A percentile compares a stretch with the other conserved stretches of the same genome.
These are phyloP conservation scores for Melanotaenia boesemani DNA, from an alignment of 2,797 vertebrate genomes.

Conservation along the genomic window DNA sequence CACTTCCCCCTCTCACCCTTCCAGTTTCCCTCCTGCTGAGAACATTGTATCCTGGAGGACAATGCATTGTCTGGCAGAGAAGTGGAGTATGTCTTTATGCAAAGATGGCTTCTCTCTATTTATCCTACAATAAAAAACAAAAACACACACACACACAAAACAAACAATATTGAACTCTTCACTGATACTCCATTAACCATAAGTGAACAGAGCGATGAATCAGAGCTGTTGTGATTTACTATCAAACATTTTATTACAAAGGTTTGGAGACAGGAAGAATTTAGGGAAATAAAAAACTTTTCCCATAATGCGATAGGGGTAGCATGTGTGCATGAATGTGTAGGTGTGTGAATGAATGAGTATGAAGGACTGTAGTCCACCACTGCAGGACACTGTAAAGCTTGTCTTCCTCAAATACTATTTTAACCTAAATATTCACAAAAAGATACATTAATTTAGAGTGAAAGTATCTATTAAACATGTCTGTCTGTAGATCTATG, in stretches of 20 bases:
- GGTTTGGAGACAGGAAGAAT: slow-evolving; percentile 40
- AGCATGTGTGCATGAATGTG: slow-evolving; percentile 37
- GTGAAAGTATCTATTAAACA: slow-evolving; percentile 67
- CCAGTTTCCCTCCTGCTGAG: slow-evolving; percentile 46
- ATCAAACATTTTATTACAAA: slow-evolving; percentile 67
- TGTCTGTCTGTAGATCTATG: slow-evolving; percentile 73
- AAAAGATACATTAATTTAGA: slow-evolving; percentile 72
- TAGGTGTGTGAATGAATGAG: slow-evolving; percentile 7
- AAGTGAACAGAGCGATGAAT: slow-evolving; percentile 72
- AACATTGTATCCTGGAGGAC: slow-evolving; percentile 72
- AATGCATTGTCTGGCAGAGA: slow-evolving; percentile 83
- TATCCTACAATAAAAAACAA: slow-evolving; percentile 64
- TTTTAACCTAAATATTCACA: slow-evolving; percentile 83
- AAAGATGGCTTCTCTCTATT: slow-evolving; percentile 83
- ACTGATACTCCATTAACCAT: slow-evolving; percentile 75
- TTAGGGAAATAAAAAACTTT: slow-evolving; percentile 52
- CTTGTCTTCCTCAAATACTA: slow-evolving; percentile 94
- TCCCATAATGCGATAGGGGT: slow-evolving; percentile 76
- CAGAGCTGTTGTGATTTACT: slow-evolving; percentile 82
- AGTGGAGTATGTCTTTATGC: slow-evolving; percentile 84
- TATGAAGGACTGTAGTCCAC: slow-evolving; percentile 80
- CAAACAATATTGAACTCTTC: slow-evolving; percentile 55
- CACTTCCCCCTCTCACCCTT: slow-evolving; percentile 30
- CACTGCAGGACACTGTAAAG: slow-evolving; percentile 94
- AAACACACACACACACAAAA: slow-evolving; percentile 34